These are phyloP conservation scores for Hemibagrus guttatus DNA, from an alignment of 2,797 vertebrate species.

Conservation along the genomic window DNA sequence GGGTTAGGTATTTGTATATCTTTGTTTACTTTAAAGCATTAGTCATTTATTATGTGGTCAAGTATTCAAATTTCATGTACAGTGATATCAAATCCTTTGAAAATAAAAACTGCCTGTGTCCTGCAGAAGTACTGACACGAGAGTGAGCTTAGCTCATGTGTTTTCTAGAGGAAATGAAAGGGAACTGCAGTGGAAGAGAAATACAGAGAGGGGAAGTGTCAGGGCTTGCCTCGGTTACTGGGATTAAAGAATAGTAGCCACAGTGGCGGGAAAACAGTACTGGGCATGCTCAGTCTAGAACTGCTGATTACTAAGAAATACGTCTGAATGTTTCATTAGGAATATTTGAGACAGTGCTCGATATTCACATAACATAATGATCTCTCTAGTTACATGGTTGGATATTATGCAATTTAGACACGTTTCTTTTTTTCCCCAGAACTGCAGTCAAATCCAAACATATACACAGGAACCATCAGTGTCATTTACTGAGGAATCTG, in stretches of 20 bases:
- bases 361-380: not conserved
- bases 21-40: not conserved
- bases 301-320: not conserved
- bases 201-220: conserved; percentile 13
- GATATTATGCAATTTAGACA: not conserved
- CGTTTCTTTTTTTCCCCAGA: not conserved
- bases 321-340: too few species aligned
- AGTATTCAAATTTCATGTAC: not conserved
- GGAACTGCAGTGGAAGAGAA: not conserved
- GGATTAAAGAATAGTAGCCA: conserved; percentile 6
- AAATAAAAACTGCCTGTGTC: not conserved
- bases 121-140: not conserved
- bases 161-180: not conserved
- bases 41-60: not conserved
- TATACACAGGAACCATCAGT: not conserved
- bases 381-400: not conserved
- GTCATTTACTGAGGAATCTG: not conserved
- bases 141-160: too few species aligned
- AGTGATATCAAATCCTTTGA: not conserved
- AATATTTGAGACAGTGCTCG: not conserved
- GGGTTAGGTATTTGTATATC: not conserved
- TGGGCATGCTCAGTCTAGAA: conserved; percentile 26
- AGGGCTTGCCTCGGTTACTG: conserved; percentile 9
- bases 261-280: not conserved
- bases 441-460: not conserved